These are phyloP conservation scores for Pemphigus obesinymphae DNA, from an alignment of 1,140 invertebrate species.

Conservation along the genomic window DNA sequence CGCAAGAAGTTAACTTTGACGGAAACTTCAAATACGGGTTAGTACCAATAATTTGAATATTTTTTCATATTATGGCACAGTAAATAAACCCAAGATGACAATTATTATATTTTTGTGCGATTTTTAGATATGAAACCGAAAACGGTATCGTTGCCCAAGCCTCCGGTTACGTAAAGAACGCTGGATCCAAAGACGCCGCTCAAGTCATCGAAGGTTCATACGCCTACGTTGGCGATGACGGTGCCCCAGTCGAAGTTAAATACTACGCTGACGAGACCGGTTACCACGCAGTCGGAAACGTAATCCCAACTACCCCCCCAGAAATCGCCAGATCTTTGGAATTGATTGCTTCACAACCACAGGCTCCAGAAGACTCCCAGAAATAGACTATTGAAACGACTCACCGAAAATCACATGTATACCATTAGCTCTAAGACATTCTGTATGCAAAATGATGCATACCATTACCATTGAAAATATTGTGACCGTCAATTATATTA, in stretches of 20 bases:
- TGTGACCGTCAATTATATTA: neutral
- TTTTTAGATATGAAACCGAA: constrained; percentile 64
- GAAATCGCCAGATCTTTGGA: constrained; percentile 20
- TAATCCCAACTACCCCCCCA: constrained; percentile 33
- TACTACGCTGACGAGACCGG: constrained; percentile 73
- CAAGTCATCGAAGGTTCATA: constrained; percentile 56
- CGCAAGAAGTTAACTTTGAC: constrained; percentile 50
- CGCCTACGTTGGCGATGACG: constrained; percentile 62
- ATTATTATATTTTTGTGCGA: too few species aligned
- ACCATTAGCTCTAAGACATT: neutral
- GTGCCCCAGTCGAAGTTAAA: constrained; percentile 57
- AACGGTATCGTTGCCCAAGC: constrained; percentile 67
- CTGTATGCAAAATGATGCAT: neutral
- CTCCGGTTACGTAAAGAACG: constrained; percentile 57
- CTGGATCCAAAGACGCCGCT: constrained; percentile 52
- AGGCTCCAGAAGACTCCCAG: constrained; percentile 16
- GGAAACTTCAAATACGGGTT: constrained; percentile 53
- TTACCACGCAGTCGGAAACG: constrained; percentile 53
- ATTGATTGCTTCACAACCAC: neutral
- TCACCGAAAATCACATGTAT: neutral
- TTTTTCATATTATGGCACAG: too few species aligned
- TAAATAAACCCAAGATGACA: too few species aligned
- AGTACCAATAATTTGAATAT: too few species aligned
- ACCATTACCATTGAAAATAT: neutral
- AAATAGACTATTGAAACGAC: neutral